Percentiles rank a stretch among this genome's conserved stretches.
These are phyloP conservation scores for Pantherophis alleghaniensis DNA, from an alignment of 2,797 vertebrate genomes.

Conservation along the genomic window DNA sequence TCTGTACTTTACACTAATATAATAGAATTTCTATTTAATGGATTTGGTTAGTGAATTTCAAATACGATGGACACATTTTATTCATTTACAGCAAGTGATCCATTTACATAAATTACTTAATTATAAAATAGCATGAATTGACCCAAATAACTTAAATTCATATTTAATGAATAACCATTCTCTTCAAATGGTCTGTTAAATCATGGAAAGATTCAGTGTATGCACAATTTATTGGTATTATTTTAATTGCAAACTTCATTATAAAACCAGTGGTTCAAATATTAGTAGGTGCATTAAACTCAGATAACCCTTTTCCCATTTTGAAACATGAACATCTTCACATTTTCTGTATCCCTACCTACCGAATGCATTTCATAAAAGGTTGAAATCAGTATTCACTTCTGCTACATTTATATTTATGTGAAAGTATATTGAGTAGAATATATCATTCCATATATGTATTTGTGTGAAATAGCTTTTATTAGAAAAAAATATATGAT, in stretches of 20 bases:
- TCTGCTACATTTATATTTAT: not conserved
- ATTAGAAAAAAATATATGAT: not conserved
- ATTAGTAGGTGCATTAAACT: not conserved
- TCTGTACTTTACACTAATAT: not conserved
- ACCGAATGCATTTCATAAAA: not conserved
- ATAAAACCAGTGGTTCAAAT: not conserved
- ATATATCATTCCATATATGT: not conserved
- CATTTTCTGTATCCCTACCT: not conserved
- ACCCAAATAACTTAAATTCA: not conserved
- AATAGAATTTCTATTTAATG: not conserved
- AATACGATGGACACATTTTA: not conserved
- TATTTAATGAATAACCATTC: not conserved
- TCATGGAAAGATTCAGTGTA: not conserved
- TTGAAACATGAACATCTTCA: not conserved
- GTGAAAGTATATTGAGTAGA: not conserved
- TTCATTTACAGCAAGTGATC: not conserved
- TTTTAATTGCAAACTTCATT: not conserved
- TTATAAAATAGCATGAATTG: not conserved
- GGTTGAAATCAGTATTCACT: not conserved
- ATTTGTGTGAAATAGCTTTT: conserved; percentile 6
- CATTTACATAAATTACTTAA: not conserved
- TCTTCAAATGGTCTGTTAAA: not conserved
- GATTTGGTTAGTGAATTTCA: not conserved
- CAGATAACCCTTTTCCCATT: not conserved
- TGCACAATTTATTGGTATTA: not conserved